Evolutionary conservation across 2,797 vertebrate genomes (phyloP).

Genomic region (Anableps anableps): DNA sequence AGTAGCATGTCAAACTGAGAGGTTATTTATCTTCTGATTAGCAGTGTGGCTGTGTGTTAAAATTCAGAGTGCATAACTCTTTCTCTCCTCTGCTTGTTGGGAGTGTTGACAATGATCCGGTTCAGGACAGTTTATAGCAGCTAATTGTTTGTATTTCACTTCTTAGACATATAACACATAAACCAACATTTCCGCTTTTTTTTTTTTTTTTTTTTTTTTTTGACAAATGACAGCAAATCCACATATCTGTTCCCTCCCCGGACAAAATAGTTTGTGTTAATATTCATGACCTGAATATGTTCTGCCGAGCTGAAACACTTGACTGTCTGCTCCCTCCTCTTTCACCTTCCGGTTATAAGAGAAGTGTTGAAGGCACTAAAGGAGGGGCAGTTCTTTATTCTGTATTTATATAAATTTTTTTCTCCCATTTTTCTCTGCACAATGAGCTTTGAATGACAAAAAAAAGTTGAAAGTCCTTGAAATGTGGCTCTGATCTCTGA

Average conservation of each 20-base stretch:
- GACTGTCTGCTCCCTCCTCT: slow-evolving; percentile 65
- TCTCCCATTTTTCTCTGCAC: slow-evolving; percentile 9
- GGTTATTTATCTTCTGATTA: slow-evolving; percentile 57
- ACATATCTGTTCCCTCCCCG: slow-evolving; percentile 40
- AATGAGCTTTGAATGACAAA: slow-evolving; percentile 43
- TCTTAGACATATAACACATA: slow-evolving; percentile 30
- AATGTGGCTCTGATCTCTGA: slow-evolving; percentile 43
- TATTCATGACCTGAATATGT: slow-evolving; percentile 71
- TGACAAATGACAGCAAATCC: slow-evolving; percentile 58
- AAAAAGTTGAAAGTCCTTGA: slow-evolving; percentile 40
- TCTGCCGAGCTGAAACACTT: slow-evolving; percentile 67
- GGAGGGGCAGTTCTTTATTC: slow-evolving; percentile 50
- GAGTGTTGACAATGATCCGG: slow-evolving; percentile 54
- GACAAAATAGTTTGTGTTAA: slow-evolving; percentile 67
- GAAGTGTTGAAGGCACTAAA: slow-evolving; percentile 30
- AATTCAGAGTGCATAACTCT: slow-evolving; percentile 53
- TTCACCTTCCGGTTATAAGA: slow-evolving; percentile 19
- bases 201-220: slow-evolving; percentile 3
- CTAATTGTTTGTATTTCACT: slow-evolving; percentile 65
- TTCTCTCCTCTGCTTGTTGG: slow-evolving; percentile 39
- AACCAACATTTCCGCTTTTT: slow-evolving; percentile 5
- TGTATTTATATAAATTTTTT: slow-evolving; percentile 48
- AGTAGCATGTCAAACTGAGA: neutral
- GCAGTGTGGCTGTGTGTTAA: slow-evolving; percentile 38
- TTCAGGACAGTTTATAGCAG: slow-evolving; percentile 66